Conservation (phyloP, 2,888 invertebrate species). For the Monochamus alternatus region DNA sequence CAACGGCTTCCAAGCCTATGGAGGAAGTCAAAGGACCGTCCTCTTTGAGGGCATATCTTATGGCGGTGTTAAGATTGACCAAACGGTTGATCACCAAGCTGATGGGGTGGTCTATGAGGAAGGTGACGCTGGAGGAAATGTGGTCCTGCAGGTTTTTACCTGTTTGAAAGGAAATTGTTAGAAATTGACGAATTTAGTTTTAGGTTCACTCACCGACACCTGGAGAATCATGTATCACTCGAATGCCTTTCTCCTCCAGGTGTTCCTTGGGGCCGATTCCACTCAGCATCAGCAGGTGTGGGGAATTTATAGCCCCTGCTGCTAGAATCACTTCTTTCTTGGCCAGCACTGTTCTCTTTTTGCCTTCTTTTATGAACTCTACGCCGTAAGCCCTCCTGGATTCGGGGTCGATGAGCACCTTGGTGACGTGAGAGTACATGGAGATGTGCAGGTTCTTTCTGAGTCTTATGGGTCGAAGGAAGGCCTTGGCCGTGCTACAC, state of each 20-base stretch:
- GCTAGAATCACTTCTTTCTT: conserved; percentile 87
- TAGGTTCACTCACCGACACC: conserved; percentile 74
- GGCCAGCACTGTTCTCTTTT: conserved; percentile 80
- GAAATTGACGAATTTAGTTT: background rate
- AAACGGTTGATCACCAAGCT: conserved; percentile 86
- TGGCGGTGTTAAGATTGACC: conserved; percentile 87
- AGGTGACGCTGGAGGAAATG: conserved; percentile 89
- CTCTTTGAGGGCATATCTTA: conserved; percentile 89
- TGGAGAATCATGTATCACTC: conserved; percentile 80
- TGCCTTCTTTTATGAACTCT: conserved; percentile 82
- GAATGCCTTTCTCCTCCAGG: conserved; percentile 79
- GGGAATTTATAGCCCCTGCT: conserved; percentile 92
- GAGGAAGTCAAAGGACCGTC: conserved; percentile 91
- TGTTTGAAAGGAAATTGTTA: conserved; percentile 13
- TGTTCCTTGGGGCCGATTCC: conserved; percentile 89
- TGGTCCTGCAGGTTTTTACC: conserved; percentile 93
- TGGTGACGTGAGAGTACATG: conserved; percentile 85
- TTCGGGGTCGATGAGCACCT: conserved; percentile 77
- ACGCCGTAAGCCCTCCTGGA: conserved; percentile 84
- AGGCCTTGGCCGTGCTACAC: conserved; percentile 90
- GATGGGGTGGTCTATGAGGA: conserved; percentile 85
- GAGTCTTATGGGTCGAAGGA: conserved; percentile 84
- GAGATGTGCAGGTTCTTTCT: conserved; percentile 88
- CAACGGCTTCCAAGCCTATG: conserved; percentile 88
- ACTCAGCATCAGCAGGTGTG: conserved; percentile 91